Conservation (phyloP, 1,140 invertebrate species). For the Agraylea sexmaculata region DNA sequence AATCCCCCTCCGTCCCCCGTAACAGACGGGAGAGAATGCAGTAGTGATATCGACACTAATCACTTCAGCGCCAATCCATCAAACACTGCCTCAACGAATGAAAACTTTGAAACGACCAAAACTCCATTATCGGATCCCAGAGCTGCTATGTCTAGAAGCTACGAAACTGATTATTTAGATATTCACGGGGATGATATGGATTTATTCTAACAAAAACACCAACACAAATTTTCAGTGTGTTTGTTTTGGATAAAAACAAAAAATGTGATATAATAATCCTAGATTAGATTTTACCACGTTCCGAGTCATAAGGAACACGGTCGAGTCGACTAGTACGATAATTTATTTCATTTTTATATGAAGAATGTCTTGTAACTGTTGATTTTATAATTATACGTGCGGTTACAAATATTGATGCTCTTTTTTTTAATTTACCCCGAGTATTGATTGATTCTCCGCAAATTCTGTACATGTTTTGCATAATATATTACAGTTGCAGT, state of each 20-base stretch:
- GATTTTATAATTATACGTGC: slow-evolving; percentile 2
- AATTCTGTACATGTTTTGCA: no score
- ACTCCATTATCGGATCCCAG: slow-evolving; percentile 14
- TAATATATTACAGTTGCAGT: background rate
- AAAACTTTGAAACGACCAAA: slow-evolving; percentile 3
- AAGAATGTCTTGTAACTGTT: slow-evolving; percentile 13
- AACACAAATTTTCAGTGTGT: slow-evolving; percentile 18
- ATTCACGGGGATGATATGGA: slow-evolving; percentile 61
- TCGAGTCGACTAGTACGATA: slow-evolving; percentile 22
- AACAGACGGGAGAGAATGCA: slow-evolving; percentile 58
- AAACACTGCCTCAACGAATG: slow-evolving; percentile 17
- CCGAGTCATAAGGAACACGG: no score
- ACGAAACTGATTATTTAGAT: slow-evolving; percentile 60
- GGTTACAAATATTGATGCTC: background rate
- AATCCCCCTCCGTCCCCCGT: slow-evolving; percentile 69
- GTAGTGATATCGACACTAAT: slow-evolving; percentile 48
- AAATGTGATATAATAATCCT: slow-evolving; percentile 5
- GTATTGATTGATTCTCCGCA: slow-evolving; percentile 8
- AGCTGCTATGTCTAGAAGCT: slow-evolving; percentile 26
- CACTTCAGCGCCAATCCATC: slow-evolving; percentile 20
- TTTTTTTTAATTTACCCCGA: background rate
- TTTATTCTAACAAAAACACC: slow-evolving; percentile 48
- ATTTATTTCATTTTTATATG: slow-evolving; percentile 29
- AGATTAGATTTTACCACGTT: no score
- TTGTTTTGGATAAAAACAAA: slow-evolving; percentile 2